phyloP scores from a whole-genome alignment of 2,797 vertebrate genomes.

The Galaxias olidus region DNA sequence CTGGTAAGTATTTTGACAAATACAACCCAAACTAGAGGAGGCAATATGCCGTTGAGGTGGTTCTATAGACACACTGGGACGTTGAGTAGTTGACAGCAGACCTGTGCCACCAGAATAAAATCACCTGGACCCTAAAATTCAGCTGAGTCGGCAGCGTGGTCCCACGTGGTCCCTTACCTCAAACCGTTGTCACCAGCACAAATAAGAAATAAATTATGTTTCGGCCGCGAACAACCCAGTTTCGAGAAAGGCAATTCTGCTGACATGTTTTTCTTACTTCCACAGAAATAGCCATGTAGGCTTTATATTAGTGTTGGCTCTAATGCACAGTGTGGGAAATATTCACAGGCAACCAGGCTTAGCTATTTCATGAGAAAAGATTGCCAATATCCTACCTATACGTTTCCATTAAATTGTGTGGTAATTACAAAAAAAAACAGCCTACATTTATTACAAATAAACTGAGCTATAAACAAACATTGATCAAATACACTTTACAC shows the following conservation, averaged over 20 bases:
- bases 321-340: not conserved
- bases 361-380: too few relatives aligned
- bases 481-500: conserved; percentile 24
- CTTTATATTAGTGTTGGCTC: conserved; percentile 31
- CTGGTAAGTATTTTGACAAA: too few relatives aligned
- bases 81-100: conserved; percentile 22
- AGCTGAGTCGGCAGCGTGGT: conserved; percentile 56
- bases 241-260: conserved; percentile 36
- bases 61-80: not conserved
- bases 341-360: not conserved
- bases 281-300: conserved; percentile 54
- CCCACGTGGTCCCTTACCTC: conserved; percentile 39
- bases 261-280: conserved; percentile 44
- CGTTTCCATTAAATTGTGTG: not conserved
- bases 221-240: conserved; percentile 14
- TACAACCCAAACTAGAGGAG: too few relatives aligned
- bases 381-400: not conserved
- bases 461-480: conserved; percentile 32
- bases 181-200: conserved; percentile 54
- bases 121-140: conserved; percentile 21
- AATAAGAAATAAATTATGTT: conserved; percentile 63
- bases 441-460: not conserved
- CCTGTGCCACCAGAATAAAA: conserved; percentile 2
- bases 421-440: conserved; percentile 2
- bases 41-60: too few relatives aligned